A percentile compares a stretch with the other conserved stretches of the same genome.
Conservation (phyloP, 2,113 vertebrate species). For the Colius striatus region DNA sequence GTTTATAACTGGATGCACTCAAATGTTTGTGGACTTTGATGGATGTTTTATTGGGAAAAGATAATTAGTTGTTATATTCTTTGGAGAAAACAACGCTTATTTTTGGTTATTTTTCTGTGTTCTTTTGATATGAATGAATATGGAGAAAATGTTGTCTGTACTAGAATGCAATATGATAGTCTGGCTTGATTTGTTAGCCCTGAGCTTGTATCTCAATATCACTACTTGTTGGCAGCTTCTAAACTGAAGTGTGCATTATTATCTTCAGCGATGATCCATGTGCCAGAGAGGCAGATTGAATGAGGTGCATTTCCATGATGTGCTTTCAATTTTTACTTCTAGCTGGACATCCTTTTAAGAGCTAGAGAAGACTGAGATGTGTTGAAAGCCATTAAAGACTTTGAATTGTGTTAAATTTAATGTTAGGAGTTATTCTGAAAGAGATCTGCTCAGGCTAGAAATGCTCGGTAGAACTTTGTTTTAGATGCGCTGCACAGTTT, state of each 20-base stretch:
- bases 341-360: not conserved
- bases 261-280: not conserved
- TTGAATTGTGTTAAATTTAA: not conserved
- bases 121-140: not conserved
- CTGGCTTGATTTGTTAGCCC: not conserved
- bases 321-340: not conserved
- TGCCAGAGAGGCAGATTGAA: not conserved
- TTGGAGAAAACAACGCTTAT: not conserved
- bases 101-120: not conserved
- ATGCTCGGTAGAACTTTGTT: not conserved
- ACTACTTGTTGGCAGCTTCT: not conserved
- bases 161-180: not conserved
- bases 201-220: not conserved
- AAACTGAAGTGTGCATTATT: not conserved
- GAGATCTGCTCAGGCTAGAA: not conserved
- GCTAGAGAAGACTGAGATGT: not conserved
- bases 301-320: not conserved
- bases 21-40: not conserved
- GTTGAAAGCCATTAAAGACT: not conserved
- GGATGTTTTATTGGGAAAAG: not conserved
- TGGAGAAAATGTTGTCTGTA: not conserved
- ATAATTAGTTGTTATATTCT: not conserved
- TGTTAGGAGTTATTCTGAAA: not conserved
- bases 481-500: accelerated
- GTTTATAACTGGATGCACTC: not conserved